Conservation (phyloP, 2,888 invertebrate genomes). For the Tachina fera region DNA sequence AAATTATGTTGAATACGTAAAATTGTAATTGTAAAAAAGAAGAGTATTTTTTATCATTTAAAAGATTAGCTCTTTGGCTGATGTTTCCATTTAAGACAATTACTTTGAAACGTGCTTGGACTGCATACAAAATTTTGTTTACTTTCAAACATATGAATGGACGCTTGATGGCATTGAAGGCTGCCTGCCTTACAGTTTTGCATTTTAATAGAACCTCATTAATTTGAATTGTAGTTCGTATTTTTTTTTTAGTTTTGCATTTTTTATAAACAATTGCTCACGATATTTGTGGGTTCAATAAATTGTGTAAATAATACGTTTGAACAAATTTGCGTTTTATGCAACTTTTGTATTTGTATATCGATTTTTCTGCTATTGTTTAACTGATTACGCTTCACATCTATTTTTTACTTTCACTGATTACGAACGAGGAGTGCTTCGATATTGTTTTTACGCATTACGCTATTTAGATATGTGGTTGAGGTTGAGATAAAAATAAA, state of each 20-base stretch:
- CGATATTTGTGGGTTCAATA: conserved; percentile 45
- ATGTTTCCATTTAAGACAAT: conserved; percentile 45
- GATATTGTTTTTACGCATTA: conserved; percentile 19
- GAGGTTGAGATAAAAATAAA: not conserved
- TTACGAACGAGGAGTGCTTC: conserved; percentile 37
- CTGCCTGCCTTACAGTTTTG: conserved; percentile 63
- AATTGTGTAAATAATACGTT: conserved; percentile 42
- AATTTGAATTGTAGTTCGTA: conserved; percentile 27
- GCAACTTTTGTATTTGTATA: conserved; percentile 49
- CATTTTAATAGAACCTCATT: conserved; percentile 70
- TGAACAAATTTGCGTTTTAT: conserved; percentile 63
- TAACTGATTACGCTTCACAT: conserved; percentile 46
- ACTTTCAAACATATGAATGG: not conserved
- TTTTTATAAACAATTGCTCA: conserved; percentile 41
- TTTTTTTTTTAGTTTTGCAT: conserved; percentile 7
- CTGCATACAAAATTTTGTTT: conserved; percentile 43
- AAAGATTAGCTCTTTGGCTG: conserved; percentile 40
- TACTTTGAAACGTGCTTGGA: conserved; percentile 67
- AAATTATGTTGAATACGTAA: not conserved
- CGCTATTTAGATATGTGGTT: conserved; percentile 44
- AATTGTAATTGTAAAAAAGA: not conserved
- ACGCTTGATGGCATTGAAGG: conserved; percentile 38
- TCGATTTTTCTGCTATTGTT: conserved; percentile 9
- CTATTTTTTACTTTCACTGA: conserved; percentile 60
- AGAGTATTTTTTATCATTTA: not conserved